Percentiles rank a stretch among this genome's conserved stretches.
Evolutionary conservation across 2,888 invertebrate species (phyloP).

Genomic region (Polydrusus tereticollis): DNA sequence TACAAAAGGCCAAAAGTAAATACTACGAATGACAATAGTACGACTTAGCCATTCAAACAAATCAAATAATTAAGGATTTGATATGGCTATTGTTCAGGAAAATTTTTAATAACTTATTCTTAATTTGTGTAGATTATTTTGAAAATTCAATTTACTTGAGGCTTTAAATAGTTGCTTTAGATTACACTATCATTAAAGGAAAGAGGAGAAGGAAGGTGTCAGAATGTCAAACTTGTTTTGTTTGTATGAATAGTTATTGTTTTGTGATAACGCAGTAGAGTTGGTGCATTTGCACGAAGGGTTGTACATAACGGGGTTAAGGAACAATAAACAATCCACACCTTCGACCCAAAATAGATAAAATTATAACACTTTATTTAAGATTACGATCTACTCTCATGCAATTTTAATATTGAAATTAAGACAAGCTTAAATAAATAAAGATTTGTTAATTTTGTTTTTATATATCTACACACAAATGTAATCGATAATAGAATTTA

Average conservation of each 20-base stretch:
- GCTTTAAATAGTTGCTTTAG: background rate
- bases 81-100: slow-evolving; percentile 18
- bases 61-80: slow-evolving; percentile 13
- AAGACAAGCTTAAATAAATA: no score
- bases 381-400: no score
- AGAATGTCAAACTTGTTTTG: background rate
- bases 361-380: no score
- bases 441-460: no score
- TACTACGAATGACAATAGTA: slow-evolving; percentile 2
- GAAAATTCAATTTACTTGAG: background rate
- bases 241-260: background rate
- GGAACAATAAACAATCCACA: no score
- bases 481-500: no score
- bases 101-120: slow-evolving; percentile 1
- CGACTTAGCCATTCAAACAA: background rate
- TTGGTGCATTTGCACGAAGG: background rate
- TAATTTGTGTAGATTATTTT: background rate
- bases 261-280: background rate
- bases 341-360: no score
- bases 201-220: background rate
- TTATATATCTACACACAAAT: no score
- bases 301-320: no score
- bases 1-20: slow-evolving; percentile 15
- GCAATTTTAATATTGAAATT: no score
- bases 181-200: slow-evolving; percentile 7